Evolutionary conservation across 2,797 vertebrate genomes (phyloP), one percentile per base, ranked within the genome.

Genomic region (Benthosema pterotum): DNA sequence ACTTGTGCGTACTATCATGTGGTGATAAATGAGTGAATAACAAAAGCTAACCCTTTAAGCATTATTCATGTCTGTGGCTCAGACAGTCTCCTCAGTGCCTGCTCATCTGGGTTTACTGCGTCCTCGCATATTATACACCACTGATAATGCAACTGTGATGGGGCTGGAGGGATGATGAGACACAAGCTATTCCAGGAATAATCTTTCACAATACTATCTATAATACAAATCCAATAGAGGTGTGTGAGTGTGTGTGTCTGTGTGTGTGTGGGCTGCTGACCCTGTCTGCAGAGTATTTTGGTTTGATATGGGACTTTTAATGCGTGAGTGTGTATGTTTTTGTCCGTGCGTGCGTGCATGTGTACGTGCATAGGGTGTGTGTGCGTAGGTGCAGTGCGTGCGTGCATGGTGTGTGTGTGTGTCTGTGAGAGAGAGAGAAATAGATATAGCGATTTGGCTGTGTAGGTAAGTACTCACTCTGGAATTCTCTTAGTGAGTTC

Each of bases 71-170:
- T 75, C 52, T 58, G 58, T 43, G 48, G 13, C 38, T 15, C 17
- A 14, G 15, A 13, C 22, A 11, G 15, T n/a, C 38, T 11, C 18
- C 5, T 43, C 15, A 42, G 45, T 15, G 19, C 22, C 11, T 43
- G 11, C 48, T 57, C 63, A 72, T 81, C 67, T 78, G 75, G 59
- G 65, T 63, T 60, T 14, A 57, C 75, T 57, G 54, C 57, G 70
- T 38, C 32, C 77, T 74, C 48, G 76, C 65, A 54, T 69, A 58
- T 60, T 50, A 58, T 50, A 58, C 65, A 74, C 43, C 0, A 60
- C 78, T 82, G 74, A 83, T 62, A 18, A 50, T 69, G 74, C 79
- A 75, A 17, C 70, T n/a, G 6, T 55, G 53, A 67, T 61, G 52
- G 78, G 74, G 71, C 71, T 82, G 77, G 63, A 78, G 55, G 66